Evolutionary conservation across 2,888 invertebrate genomes (phyloP).

Genomic region (Pantelozetes paolii): DNA sequence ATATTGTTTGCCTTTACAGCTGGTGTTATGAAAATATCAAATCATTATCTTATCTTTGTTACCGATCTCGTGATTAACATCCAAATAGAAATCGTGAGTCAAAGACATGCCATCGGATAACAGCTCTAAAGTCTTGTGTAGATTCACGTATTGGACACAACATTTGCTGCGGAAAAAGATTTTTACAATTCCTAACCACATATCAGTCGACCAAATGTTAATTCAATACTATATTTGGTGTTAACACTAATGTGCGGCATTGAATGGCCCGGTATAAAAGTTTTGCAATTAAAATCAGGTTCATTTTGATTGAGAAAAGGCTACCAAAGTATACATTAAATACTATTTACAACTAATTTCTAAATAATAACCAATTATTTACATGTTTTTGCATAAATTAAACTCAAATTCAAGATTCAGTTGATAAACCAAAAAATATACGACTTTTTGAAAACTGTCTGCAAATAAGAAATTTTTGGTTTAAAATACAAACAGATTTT

Average conservation of each 20-base stretch:
- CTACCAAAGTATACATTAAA: neutral
- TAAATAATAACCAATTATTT: neutral
- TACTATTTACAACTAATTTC: neutral
- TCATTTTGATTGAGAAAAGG: neutral
- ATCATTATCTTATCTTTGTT: constrained; percentile 27
- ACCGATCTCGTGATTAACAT: constrained; percentile 38
- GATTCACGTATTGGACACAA: neutral
- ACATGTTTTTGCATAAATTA: neutral
- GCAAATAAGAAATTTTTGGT: neutral
- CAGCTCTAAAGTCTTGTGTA: neutral
- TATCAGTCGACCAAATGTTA: neutral
- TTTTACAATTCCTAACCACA: neutral
- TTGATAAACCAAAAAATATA: too few relatives aligned
- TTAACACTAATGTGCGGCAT: constrained; percentile 11
- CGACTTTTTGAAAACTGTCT: neutral
- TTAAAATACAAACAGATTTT: neutral
- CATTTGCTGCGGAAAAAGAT: neutral
- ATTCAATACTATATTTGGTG: neutral
- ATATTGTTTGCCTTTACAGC: constrained; percentile 11
- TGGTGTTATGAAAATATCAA: constrained; percentile 35
- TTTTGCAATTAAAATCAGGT: neutral
- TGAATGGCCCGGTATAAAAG: neutral
- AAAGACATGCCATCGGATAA: constrained; percentile 26
- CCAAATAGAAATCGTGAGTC: constrained; percentile 29
- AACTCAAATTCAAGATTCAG: neutral